Base-by-base conservation (phyloP, 1,140 invertebrate species). In the Anagrus nilaparvatae region DNA sequence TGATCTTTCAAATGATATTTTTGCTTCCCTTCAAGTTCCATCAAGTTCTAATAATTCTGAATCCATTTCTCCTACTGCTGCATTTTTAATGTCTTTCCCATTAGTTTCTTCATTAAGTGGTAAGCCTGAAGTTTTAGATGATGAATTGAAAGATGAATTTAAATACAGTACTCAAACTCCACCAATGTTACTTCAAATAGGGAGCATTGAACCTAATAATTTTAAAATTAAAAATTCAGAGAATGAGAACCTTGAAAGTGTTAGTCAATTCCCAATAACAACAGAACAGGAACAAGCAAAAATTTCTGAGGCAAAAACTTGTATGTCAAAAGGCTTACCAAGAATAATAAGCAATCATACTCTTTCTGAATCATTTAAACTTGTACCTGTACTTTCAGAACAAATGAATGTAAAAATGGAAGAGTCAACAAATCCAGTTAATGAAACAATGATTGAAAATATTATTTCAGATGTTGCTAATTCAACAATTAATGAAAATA, bases 51-150 rank as follows among this genome's bases (percentile, higher is more conserved):
- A 77, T 47, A 75, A 79, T 60, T 69, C 74, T 1, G 75, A 78
- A 52, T 78, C 76, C 8, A 80, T 82, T 47, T 85, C 82, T 14
- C 82, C 82, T 9, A 85, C 81, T 8, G 82, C 81, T 18, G 82
- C 82, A 7, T 84, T 84, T 57, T 60, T 85, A 14, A 73, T 82
- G 60, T 78, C 81, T 7, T 85, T 85, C 52, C 82, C 82, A 2
- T 60, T 84, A 10, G 81, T 84, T 1, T 78, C 76, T 3, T 71
- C 71, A 7, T 39, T 72, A 5, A 73, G 67, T 30, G 72, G 71
- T 8, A 75, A 72, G 39, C 67, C 72, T 2, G 76, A 77, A 47
- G 72, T 75, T 2, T 51, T 76, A 3, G 72, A 71, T 17, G 73
- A 74, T 34, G 71, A 74, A 37, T 66, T 67, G 54, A 72, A 73